Base-by-base conservation (phyloP, 2,888 invertebrate species). In the Microdon myrmicae region DNA sequence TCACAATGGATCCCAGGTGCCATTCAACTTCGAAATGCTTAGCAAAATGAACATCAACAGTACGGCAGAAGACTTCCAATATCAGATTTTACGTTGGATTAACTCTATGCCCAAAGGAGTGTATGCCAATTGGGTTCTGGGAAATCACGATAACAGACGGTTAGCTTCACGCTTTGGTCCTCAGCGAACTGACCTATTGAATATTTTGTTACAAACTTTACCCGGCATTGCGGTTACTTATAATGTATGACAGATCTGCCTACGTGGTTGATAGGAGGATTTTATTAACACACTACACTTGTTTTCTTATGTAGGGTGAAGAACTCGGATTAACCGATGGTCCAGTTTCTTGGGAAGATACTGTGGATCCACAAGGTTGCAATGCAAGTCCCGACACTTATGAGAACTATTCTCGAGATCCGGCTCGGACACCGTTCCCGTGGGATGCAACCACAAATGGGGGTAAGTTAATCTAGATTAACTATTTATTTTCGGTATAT, bases 161-260 rank as follows among this genome's bases (percentile, higher is more conserved):
- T 83, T 87, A 3, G 87, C 87, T 0, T 84, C 88, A 2, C 84
- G 92, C 59, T 87, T 86, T 56, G 90, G 89, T 1, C 80, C 82
- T 0, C 83, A 86, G 43, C 82, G 89, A 56, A 85, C 87, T 0
- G 92, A 94, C 75, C 87, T 88, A 8, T 83, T 94, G 59, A 91
- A 92, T 72, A 92, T 95, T 87, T 76, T 96, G 26, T 81, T 87
- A 8, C 82, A 91, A 72, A 82, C 94, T 3, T 81, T 96, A 53
- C 94, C 94, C 0, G 96, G 96, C 12, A 85, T 91, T 13, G 87
- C 88, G 10, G 86, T 94, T 0, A 90, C 92, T 0, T 96, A 95
- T 74, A 83, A 86, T 71, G 86, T 72, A 37, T 68, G 68, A n/a
- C n/a, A n/a, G n/a, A n/a, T n/a, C 37, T 28, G 28, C 19, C 28